Conservation (phyloP, 1,140 invertebrate genomes). For the Drosophila sucinea region DNA sequence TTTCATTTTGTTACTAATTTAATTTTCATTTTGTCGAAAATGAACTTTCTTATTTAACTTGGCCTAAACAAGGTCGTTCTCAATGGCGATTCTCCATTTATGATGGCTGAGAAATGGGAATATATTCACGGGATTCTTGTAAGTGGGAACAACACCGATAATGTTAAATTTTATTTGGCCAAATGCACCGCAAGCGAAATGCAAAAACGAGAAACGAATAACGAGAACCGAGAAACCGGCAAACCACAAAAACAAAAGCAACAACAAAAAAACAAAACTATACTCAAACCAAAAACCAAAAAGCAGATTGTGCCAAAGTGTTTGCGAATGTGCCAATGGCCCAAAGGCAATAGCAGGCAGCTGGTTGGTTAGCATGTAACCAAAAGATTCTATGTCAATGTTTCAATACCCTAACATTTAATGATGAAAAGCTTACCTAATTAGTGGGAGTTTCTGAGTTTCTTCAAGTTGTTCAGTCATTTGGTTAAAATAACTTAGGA, state of each 20-base stretch:
- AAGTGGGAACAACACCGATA: background rate
- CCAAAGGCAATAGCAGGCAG: conserved; percentile 54
- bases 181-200: conserved; percentile 13
- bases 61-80: background rate
- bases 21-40: conserved; percentile 47
- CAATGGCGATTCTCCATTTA: background rate
- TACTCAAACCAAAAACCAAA: conserved; percentile 8
- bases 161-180: conserved; percentile 16
- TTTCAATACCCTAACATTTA: background rate
- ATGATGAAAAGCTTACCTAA: too few species aligned
- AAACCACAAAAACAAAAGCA: background rate
- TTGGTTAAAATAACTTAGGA: too few species aligned
- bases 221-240: background rate
- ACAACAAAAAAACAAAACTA: conserved; percentile 26
- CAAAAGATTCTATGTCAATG: background rate
- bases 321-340: conserved; percentile 70
- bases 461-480: too few species aligned
- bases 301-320: conserved; percentile 68
- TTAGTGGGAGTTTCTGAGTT: too few species aligned
- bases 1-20: conserved; percentile 57
- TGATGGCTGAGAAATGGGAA: background rate
- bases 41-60: conserved; percentile 18
- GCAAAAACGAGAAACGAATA: background rate
- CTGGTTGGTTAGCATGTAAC: conserved; percentile 13
- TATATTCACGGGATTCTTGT: conserved; percentile 25